Conservation (phyloP, 2,797 vertebrate genomes). For the Sebastiscus tertius region DNA sequence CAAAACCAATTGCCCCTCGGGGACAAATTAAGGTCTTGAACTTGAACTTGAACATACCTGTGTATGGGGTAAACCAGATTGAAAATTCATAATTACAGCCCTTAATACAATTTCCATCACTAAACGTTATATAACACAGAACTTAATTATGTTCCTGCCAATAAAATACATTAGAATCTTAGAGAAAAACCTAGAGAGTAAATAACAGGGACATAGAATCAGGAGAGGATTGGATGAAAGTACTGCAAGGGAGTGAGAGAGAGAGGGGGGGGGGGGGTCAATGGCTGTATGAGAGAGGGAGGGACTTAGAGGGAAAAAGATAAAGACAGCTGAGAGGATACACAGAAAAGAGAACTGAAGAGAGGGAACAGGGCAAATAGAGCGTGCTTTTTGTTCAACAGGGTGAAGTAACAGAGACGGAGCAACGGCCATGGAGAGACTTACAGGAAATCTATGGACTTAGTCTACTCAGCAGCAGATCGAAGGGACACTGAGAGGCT, state of each 20-base stretch:
- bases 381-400: conserved; percentile 34
- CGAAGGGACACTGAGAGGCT: conserved; percentile 20
- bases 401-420: conserved; percentile 14
- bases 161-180: not conserved
- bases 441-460: conserved; percentile 14
- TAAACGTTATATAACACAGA: no score
- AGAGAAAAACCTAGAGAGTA: not conserved
- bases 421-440: not conserved
- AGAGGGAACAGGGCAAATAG: conserved; percentile 1
- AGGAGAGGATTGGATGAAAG: not conserved
- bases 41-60: no score
- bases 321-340: conserved; percentile 25
- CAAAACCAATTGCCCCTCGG: no score
- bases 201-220: not conserved
- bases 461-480: conserved; percentile 1
- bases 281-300: conserved; percentile 21
- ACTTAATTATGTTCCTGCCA: not conserved
- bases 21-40: no score
- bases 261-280: not conserved
- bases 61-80: no score
- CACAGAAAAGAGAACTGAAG: conserved; percentile 3
- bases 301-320: conserved; percentile 25
- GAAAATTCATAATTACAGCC: no score
- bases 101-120: no score
- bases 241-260: not conserved